Conservation (phyloP, 2,113 vertebrate species). For the Rhinogobius similis region DNA sequence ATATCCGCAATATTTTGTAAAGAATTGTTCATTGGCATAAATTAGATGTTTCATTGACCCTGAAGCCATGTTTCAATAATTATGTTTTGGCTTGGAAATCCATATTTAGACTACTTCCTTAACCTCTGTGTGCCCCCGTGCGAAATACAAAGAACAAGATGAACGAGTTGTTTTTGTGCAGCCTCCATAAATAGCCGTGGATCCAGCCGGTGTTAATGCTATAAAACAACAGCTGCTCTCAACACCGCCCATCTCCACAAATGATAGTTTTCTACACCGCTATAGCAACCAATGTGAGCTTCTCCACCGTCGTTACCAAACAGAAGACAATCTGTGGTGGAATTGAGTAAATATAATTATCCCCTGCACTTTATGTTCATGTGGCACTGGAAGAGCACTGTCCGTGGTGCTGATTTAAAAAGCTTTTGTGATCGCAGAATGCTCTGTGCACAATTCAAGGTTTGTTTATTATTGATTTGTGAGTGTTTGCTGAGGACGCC, state of each 20-base stretch:
- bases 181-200: conserved; percentile 33
- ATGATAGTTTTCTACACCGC: not conserved
- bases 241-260: not conserved
- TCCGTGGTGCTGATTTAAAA: conserved; percentile 2
- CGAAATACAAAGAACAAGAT: conserved; percentile 27
- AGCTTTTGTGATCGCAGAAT: not conserved
- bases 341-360: not conserved
- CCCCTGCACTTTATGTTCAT: not conserved
- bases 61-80: conserved; percentile 6
- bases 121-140: conserved; percentile 8
- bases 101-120: conserved; percentile 38
- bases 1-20: not conserved
- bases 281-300: conserved; percentile 1
- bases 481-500: not conserved
- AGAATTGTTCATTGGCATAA: not conserved
- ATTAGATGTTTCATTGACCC: not conserved
- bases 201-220: conserved; percentile 20
- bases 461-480: conserved; percentile 9
- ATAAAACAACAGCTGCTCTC: conserved; percentile 34
- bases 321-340: not conserved
- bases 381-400: not conserved
- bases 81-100: conserved; percentile 7
- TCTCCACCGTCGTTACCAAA: not conserved
- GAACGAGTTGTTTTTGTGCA: conserved; percentile 25
- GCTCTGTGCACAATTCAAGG: not conserved